Evolutionary conservation across 2,113 vertebrate species (phyloP).

Genomic region (Pelusios castaneus): DNA sequence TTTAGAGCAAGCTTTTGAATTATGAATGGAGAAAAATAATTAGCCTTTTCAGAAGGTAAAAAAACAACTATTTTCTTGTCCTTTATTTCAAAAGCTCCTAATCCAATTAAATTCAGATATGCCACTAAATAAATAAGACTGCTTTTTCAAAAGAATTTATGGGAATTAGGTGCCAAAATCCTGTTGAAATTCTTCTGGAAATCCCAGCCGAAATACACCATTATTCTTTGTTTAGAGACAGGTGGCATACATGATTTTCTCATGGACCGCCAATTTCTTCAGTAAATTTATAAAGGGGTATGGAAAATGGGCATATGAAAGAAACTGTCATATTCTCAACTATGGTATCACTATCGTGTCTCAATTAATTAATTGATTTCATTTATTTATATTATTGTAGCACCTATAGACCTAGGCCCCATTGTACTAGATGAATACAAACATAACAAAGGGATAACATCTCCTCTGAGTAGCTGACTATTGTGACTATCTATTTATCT

Average conservation of each 20-base stretch:
- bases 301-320: background rate
- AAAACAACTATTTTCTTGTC: background rate
- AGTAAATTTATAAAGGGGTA: background rate
- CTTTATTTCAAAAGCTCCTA: background rate
- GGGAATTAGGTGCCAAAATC: background rate
- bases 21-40: background rate
- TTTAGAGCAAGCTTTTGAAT: background rate
- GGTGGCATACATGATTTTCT: background rate
- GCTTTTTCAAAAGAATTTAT: background rate
- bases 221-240: background rate
- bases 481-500: background rate
- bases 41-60: background rate
- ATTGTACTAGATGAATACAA: background rate
- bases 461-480: background rate
- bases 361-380: background rate
- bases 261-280: background rate
- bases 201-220: background rate
- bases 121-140: background rate
- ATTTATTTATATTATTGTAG: background rate
- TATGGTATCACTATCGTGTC: rapidly evolving
- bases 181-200: background rate
- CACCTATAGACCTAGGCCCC: background rate
- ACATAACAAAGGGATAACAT: background rate
- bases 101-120: background rate
- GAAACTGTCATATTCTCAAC: background rate